Evolutionary conservation across 2,113 vertebrate species (phyloP), one percentile per base, ranked within the genome.

Genomic region (Prionailurus bengalensis): DNA sequence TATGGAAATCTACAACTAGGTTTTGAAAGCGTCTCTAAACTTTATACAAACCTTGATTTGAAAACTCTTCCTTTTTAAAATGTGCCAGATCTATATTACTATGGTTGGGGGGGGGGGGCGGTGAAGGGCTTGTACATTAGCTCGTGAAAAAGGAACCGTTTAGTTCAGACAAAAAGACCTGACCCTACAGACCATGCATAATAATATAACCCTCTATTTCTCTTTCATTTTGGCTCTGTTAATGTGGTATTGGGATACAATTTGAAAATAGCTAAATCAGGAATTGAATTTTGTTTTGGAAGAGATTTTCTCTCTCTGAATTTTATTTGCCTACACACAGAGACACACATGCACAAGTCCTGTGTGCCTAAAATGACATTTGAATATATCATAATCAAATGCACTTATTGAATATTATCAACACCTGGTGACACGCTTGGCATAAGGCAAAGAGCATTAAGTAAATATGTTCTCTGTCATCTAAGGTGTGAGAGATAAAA

Each of bases 401-500:
- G 17, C 0, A 12, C 39, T 88, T 89, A 95, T 29, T 81, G 39
- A 97, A 84, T 90, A 95, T 73, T 94, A 91, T 89, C 70, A 92
- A 68, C 88, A 97, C 91, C 85, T 95, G 63, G 45, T 78, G 27
- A 89, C n/a, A 5, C 73, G 71, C 66, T 95, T 84, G 29, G 45
- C 51, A 29, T 36, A 95, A 71, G 81, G 65, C 87, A 85, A 88
- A 92, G 82, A 89, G 4, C 33, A 88, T 82, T 93, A 93, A 95
- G 45, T 85, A 95, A 96, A 87, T 85, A 94, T 82, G 53, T 94
- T 91, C 94, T 92, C 92, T 96, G 83, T 94, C 92, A 66, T 92
- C 71, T 90, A 95, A 93, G 74, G 82, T 95, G 61, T 94, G 83
- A 88, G 83, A 96, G 96, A 97, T 87, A 97, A 94, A 95, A 81